Evolutionary conservation across 2,888 invertebrate genomes (phyloP), one percentile per base, ranked within the genome.

Genomic region (Bimastos eiseni): DNA sequence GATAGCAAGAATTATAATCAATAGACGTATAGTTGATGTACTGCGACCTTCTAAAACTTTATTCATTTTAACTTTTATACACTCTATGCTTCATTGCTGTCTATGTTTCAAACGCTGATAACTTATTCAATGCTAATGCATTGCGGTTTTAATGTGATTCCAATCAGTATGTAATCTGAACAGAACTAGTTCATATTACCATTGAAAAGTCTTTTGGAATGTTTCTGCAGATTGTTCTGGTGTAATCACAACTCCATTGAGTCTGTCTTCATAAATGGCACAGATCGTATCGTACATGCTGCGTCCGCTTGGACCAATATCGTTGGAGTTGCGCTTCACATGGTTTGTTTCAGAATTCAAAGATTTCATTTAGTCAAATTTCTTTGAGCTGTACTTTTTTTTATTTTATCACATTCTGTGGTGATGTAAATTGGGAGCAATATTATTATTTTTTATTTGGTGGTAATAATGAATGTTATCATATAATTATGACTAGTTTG

Each of bases 171-270:
- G 30, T 70, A 70, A 70, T n/a, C 70, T 70, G 70, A 30, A 55
- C 55, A 55, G 55, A 3, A 37, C 19, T 30, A 38, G n/a, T 88
- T 24, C 8, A 89, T 38, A 8, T 11, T 89, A n/a, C 19, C 41
- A 44, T 33, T 84, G 19, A 44, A 21, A 84, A 34, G 1, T 11
- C 13, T 33, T 36, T 21, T 89, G 41, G 3, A 30, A 37, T 90
- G n/a, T n/a, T 49, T 33, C n/a, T 38, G 36, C 90, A 92, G 92
- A 34, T 34, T 92, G 33, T 92, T 89, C 89, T 92, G 92, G 92
- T 91, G 90, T n/a, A 91, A 91, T 83, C 44, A 83, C 17, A 38
- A 91, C 34, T 89, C 90, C 13, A 89, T 92, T 4, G 90, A 92
- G 70, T 90, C 90, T 5, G 41, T 90, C 21, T 33, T 70, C 34